phyloP scores from a whole-genome alignment of 2,888 invertebrate genomes.

The Melieria crassipennis region DNA sequence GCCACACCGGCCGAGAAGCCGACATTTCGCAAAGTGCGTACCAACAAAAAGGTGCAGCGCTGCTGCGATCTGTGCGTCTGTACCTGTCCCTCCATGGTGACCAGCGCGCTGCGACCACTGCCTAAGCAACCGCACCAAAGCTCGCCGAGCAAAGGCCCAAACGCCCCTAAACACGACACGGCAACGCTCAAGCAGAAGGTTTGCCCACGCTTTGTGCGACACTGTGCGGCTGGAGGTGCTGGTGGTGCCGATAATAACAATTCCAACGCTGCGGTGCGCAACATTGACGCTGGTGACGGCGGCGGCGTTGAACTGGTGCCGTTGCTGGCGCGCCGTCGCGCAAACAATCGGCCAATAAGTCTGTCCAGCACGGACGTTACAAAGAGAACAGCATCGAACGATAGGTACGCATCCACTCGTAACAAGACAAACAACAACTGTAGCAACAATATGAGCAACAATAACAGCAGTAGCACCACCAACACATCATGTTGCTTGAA shows the following conservation, averaged over 20 bases:
- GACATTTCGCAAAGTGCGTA: conserved; percentile 56
- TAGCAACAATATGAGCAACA: conserved; percentile 34
- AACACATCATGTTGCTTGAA: conserved; percentile 61
- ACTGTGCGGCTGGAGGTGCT: conserved; percentile 24
- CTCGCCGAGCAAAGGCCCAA: not conserved
- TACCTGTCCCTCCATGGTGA: conserved; percentile 53
- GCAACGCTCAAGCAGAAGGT: conserved; percentile 42
- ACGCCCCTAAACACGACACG: conserved; percentile 35
- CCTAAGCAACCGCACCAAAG: conserved; percentile 32
- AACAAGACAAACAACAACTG: conserved; percentile 38
- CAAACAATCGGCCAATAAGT: conserved; percentile 68
- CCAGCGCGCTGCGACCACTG: conserved; percentile 47
- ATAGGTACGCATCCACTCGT: conserved; percentile 62
- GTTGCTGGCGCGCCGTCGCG: conserved; percentile 74
- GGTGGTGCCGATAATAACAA: conserved; percentile 24
- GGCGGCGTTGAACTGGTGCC: conserved; percentile 83
- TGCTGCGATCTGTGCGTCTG: conserved; percentile 63
- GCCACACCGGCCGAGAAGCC: conserved; percentile 61
- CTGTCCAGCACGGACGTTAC: conserved; percentile 70
- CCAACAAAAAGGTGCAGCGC: conserved; percentile 52
- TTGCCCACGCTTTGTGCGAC: conserved; percentile 49
- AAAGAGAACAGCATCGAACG: conserved; percentile 62
- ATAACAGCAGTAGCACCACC: conserved; percentile 36
- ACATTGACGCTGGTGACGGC: conserved; percentile 63
- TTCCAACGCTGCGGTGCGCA: conserved; percentile 39